A percentile compares a stretch with the other conserved stretches of the same genome.
These are phyloP conservation scores for Rhinella marina DNA, from an alignment of 2,797 vertebrate genomes.

Conservation along the genomic window DNA sequence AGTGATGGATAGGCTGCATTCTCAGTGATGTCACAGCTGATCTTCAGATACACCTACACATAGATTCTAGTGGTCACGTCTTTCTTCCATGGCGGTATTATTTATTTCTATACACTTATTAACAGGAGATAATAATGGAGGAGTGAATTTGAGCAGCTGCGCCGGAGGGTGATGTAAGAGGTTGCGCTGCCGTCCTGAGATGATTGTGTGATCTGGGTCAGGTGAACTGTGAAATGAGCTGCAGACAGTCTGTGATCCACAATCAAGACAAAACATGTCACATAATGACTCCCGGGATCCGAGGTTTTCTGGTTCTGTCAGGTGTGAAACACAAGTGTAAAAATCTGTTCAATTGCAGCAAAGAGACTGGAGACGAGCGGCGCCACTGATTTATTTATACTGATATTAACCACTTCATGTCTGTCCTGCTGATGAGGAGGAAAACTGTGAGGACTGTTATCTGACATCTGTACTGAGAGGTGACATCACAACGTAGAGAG, in stretches of 20 bases:
- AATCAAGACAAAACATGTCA: conserved; percentile 31
- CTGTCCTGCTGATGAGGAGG: no score
- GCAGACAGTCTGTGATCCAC: conserved; percentile 32
- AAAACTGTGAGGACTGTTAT: no score
- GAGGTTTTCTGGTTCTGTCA: conserved; percentile 34
- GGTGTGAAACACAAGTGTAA: conserved; percentile 41
- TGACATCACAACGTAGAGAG: no score
- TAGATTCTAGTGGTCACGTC: no score
- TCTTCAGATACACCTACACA: no score
- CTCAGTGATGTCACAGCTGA: no score
- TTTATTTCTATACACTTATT: not conserved
- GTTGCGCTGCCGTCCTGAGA: not conserved
- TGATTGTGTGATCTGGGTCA: conserved; percentile 26
- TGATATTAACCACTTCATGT: not conserved
- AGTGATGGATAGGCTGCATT: no score
- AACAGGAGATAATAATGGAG: not conserved
- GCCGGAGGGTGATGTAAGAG: not conserved
- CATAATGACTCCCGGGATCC: conserved; percentile 28
- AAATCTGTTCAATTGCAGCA: not conserved
- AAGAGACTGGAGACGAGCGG: not conserved
- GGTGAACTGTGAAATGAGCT: conserved; percentile 59
- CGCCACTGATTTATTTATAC: not conserved
- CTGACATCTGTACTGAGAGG: no score
- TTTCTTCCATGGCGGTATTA: no score
- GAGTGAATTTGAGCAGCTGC: not conserved